Evolutionary conservation across 2,113 vertebrate genomes (phyloP), one percentile per base, ranked within the genome.

Genomic region (Dryoscopus gambensis): DNA sequence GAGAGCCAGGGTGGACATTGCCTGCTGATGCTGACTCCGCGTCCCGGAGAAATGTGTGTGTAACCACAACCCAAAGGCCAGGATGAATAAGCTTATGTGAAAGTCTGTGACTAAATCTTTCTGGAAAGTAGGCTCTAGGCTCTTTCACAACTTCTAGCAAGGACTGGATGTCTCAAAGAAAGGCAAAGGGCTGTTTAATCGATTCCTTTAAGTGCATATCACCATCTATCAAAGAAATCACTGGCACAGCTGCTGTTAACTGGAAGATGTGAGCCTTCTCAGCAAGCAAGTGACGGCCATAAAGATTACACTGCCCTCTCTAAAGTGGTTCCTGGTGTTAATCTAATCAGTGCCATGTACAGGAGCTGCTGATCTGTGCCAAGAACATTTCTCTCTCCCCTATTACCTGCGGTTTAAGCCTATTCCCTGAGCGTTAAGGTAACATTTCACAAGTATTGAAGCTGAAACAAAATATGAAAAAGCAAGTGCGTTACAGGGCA

Each of bases 31-130:
- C 89, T 77, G 68, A 62, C 91, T 80, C 64, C 9, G 5, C 2
- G 5, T 78, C 80, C 83, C 5, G 27, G 52, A 89, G 94, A 95
- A 91, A 91, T 44, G 33, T 77, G 76, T 81, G 84, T 78, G 89
- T 30, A 89, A 94, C 96, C 87, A 79, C 91, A 91, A 47, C 40
- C 46, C n/a, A 0, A 57, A 74, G n/a, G 37, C 52, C 35, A n/a
- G 77, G 73, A 87, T 91, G 80, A 87, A 82, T 91, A 89, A 92
- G 87, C 68, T 75, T 78, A 28, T 73, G 84, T 94, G 81, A 76
- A 91, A 91, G 25, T 30, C 84, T 89, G 74, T 68, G 81, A 91
- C 87, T 94, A 85, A 94, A 63, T 49, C 57, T 15, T 79, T 87
- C 89, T 93, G 83, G 60, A 93, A 91, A 90, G 49, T 2, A 35